Evolutionary conservation across 2,113 vertebrate species (phyloP), one percentile per base, ranked within the genome.

Genomic region (Lagopus leucura): DNA sequence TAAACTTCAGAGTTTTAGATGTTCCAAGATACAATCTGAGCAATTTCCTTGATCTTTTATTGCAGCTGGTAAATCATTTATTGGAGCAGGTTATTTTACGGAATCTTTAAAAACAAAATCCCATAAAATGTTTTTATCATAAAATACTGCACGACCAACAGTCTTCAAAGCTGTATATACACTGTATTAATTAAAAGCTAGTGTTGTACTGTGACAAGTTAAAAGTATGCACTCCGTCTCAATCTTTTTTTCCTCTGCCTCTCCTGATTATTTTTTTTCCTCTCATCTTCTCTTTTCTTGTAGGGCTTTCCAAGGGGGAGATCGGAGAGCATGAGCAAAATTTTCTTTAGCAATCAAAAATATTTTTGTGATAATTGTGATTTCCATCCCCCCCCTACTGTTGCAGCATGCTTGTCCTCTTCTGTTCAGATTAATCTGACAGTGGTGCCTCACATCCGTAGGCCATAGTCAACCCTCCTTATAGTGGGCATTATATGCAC

Each of bases 11-110:
- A 90, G 78, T 95, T 97, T 97, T 96, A 96, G 97, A 97, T 96
- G 94, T 71, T 92, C 92, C 93, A 85, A 97, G 97, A 98, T 97
- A 96, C 83, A 97, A 97, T 98, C 95, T 95, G 96, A 97, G 96
- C 91, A 97, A 97, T 97, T 98, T 97, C 97, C 97, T 97, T 98
- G 97, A 97, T 98, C 97, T 97, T 98, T 98, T 97, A 98, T 94
- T 97, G 94, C 72, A 92, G 71, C 95, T 97, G 96, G 96, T 97
- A 98, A 98, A 97, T 97, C 67, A 96, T 97, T 97, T 97, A 97
- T 97, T 97, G 91, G 94, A 86, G 82, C 40, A 92, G 86, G 76
- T 93, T 97, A 95, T 97, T 98, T 97, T 93, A 96, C 82, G 91
- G 97, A 97, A 97, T 96, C 90, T 97, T 94, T 94, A 85, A 80